Base-by-base conservation (phyloP, 2,888 invertebrate species). In the Cataglyphis rosenhaueri region DNA sequence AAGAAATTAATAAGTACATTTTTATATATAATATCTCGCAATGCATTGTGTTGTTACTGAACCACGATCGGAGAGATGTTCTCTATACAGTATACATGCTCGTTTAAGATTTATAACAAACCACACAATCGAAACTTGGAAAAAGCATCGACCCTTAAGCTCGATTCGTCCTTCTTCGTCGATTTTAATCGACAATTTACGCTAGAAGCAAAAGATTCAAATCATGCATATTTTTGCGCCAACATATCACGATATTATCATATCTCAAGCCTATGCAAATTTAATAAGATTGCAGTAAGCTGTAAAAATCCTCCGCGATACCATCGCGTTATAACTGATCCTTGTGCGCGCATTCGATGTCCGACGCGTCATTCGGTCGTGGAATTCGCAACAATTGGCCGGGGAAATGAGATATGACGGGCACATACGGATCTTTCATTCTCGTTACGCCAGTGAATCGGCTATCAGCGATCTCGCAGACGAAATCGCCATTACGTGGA, bases 391-490 rank as follows among this genome's bases (percentile, higher is more conserved):
- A 41, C 48, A 44, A 29, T n/a, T 21, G 3, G 52, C 41, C 61
- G 25, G 3, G 8, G 25, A 81, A 73, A 38, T 15, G 55, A 48
- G 21, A 15, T n/a, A n/a, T 44, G 21, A 61, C 35, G 38, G 3
- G 12, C 44, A 61, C n/a, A n/a, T 44, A 38, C n/a, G 29, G 52
- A 74, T 81, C 29, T 32, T 65, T 29, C 55, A 12, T 62, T 55
- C 44, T 52, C n/a, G 38, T 81, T 74, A 52, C 29, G 62, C 66
- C n/a, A 76, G 32, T 55, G 41, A 76, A 55, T 48, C 55, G 29
- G 71, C 74, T 83, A 85, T 85, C 87, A 76, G 68, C 44, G 81
- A 86, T 84, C 86, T 85, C 48, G 83, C 73, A 48, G 83, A 61
- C 86, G 75, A 83, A 87, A 87, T 83, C 76, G 81, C 55, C 64